Percentiles rank a stretch among this genome's conserved stretches.
Evolutionary conservation across 2,888 invertebrate species (phyloP).

Genomic region (Endotricha flammealis): DNA sequence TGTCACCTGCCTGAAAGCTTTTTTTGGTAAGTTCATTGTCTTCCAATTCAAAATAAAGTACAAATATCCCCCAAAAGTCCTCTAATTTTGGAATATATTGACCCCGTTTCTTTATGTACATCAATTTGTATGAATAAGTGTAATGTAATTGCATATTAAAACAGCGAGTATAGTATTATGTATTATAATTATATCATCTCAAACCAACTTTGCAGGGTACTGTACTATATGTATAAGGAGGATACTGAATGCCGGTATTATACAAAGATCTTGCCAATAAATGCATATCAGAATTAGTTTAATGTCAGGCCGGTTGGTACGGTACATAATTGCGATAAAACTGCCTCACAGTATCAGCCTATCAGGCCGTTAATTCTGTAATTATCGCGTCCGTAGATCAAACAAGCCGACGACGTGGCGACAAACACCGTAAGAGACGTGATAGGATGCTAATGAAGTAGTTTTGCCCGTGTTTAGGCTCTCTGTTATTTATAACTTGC

Average conservation of each 20-base stretch:
- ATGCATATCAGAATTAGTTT: background rate
- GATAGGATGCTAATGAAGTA: slow-evolving; percentile 31
- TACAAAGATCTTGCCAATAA: slow-evolving; percentile 1
- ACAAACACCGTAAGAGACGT: slow-evolving; percentile 30
- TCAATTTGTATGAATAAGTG: too few relatives aligned
- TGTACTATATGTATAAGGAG: too few relatives aligned
- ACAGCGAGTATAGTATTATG: too few relatives aligned
- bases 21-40: too few relatives aligned
- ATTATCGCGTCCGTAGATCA: slow-evolving; percentile 60
- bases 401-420: slow-evolving; percentile 44
- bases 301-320: background rate
- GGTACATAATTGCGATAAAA: slow-evolving; percentile 57
- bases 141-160: too few relatives aligned
- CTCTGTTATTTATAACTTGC: slow-evolving; percentile 21
- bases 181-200: too few relatives aligned
- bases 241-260: background rate
- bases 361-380: slow-evolving; percentile 57
- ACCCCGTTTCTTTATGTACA: too few relatives aligned
- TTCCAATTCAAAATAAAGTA: too few relatives aligned
- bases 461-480: slow-evolving; percentile 23
- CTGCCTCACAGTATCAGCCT: slow-evolving; percentile 48
- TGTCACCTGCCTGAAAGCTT: too few relatives aligned
- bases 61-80: too few relatives aligned
- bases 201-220: too few relatives aligned
- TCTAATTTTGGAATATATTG: too few relatives aligned